Base-by-base conservation (phyloP, 2,888 invertebrate species). In the Nezara viridula region DNA sequence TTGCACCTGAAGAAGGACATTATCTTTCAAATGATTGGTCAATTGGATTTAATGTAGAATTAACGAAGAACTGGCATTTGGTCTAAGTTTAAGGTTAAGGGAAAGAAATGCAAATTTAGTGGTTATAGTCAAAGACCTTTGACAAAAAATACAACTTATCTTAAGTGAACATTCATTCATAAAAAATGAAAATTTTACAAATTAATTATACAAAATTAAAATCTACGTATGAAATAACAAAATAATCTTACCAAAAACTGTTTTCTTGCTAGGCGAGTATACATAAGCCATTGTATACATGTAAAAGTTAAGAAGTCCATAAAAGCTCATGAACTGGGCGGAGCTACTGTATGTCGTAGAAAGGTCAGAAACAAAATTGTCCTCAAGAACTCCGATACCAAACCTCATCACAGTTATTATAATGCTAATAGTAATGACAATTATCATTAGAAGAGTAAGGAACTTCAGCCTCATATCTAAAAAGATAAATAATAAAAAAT, bases 281-380 rank as follows among this genome's bases (percentile, higher is more conserved):
- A 99, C 96, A 93, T 98, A 98, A 27, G 98, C 97, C 96, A 98
- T 96, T 14, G 97, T 96, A 93, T 97, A 98, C 91, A 98, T 93
- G 93, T 98, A 98, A 93, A 98, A 97, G 94, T 99, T 99, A 89
- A 98, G 94, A 85, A 98, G 94, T 47, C 98, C 98, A 93, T 98
- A 98, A 91, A 98, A 96, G 7, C 98, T 96, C 96, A 99, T 98
- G 93, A 99, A 99, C 91, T 98, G 98, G 14, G 97, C 98, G 0
- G 98, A 98, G 91, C 97, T 98, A 92, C 96, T 96, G 93, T 98
- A 98, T 92, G 96, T 96, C 66, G 97, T 96, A 40, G 96, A 96
- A 37, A 98, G 94, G 90, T 97, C 96, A 19, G 98, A 96, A 0
- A 98, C 98, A 94, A 98, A 98, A 93, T 98, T 98, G 93, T 98